Evolutionary conservation across 2,797 vertebrate species (phyloP), one percentile per base, ranked within the genome.

Genomic region (Valencia hispanica): DNA sequence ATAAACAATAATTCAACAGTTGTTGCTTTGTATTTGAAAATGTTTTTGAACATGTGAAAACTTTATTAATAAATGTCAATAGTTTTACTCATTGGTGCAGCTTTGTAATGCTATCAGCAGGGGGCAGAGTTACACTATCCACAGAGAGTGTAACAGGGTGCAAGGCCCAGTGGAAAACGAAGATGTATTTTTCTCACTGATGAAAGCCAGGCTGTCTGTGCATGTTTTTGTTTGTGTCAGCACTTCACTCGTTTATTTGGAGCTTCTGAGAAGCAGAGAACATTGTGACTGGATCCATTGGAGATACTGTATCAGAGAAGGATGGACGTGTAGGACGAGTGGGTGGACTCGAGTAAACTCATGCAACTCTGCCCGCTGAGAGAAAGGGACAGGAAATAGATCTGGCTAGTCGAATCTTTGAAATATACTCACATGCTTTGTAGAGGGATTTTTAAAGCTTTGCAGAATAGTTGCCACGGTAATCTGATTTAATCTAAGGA

Each of bases 401-500:
- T 53, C 4, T 18, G 22, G 25, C 15, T 32, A 25, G 43, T 77
- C 36, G n/a, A n/a, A 68, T 50, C 27, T 63, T 32, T 0, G 3
- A 17, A 10, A 36, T 34, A 18, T 20, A 20, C 20, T 4, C 1
- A 20, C 20, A 18, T 10, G 0, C 0, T 3, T 9, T 34, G 20
- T 34, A 34, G 8, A n/a, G 0, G 22, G 12, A 27, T 55, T 10
- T 55, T 39, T 8, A 57, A 59, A 12, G 15, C 36, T 27, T 27
- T 20, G 10, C 7, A 17, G 18, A 8, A 47, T 0, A 6, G 20
- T 8, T 69, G 45, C 74, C 32, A 45, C 68, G 65, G 20, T 85
- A 82, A 86, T 73, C 81, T 72, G 75, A 80, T 82, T 80, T 84
- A 74, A 79, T 86, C 74, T 77, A 72, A 51, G 36, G 59, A 53